Conservation (phyloP, 2,113 vertebrate species). For the Poeciliopsis occidentalis region DNA sequence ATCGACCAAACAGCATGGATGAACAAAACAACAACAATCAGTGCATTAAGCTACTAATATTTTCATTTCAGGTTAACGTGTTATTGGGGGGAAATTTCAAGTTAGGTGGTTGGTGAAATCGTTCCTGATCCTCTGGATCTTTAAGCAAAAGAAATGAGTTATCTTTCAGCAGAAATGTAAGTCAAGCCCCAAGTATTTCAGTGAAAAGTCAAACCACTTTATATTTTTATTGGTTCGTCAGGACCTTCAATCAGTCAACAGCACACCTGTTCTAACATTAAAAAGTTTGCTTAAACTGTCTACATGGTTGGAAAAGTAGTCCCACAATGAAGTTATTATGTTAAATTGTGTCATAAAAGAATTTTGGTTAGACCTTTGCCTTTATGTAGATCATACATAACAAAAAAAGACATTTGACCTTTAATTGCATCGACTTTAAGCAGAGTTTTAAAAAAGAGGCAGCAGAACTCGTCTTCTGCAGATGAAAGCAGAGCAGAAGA, state of each 20-base stretch:
- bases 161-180: neutral
- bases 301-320: too few relatives aligned
- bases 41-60: too few relatives aligned
- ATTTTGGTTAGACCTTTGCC: neutral
- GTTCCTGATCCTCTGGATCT: neutral
- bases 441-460: neutral
- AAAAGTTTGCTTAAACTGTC: too few relatives aligned
- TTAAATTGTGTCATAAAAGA: neutral
- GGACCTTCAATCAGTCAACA: too few relatives aligned
- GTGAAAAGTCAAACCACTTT: too few relatives aligned
- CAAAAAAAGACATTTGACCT: neutral
- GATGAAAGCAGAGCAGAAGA: conserved; percentile 8
- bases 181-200: too few relatives aligned
- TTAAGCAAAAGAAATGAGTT: neutral
- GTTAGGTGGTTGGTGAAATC: neutral
- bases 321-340: neutral
- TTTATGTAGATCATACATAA: neutral
- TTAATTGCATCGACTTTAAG: neutral
- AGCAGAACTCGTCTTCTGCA: neutral
- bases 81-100: too few relatives aligned
- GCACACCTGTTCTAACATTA: too few relatives aligned
- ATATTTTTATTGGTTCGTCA: too few relatives aligned
- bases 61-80: too few relatives aligned
- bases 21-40: neutral
- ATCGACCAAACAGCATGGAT: neutral